Base-by-base conservation (phyloP, 2,888 invertebrate species). In the Zygogramma bicolorata region DNA sequence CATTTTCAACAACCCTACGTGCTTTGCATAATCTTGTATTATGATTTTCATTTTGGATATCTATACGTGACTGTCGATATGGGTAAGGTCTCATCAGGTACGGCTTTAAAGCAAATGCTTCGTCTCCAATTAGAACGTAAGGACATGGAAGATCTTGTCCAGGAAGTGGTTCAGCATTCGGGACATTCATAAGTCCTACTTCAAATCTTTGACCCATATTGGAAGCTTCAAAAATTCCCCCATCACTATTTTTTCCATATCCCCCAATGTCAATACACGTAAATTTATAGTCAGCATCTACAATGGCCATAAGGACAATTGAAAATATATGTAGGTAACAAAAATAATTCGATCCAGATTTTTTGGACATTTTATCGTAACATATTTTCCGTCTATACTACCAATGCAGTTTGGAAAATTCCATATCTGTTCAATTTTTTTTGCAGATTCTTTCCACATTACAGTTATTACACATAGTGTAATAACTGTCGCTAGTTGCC, bases 41-140 rank as follows among this genome's bases (percentile, higher is more conserved):
- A n/a, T n/a, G n/a, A n/a, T n/a, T n/a, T n/a, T n/a, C n/a, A n/a
- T n/a, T n/a, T n/a, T n/a, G n/a, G n/a, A n/a, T n/a, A n/a, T n/a
- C n/a, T n/a, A n/a, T n/a, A n/a, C n/a, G n/a, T n/a, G n/a, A n/a
- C n/a, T n/a, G n/a, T n/a, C n/a, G n/a, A 13, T 40, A 40, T 40
- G 40, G n/a, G 13, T 10, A 40, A 6, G 79, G 79, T 40, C 75
- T 67, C 77, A 79, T 76, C 57, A 81, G 65, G 65, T 70, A 73
- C 18, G 74, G 75, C 63, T 76, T 74, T 15, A 78, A 66, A n/a
- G 74, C 58, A 73, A 81, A 80, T 27, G 78, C 80, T 68, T 81
- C 76, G 57, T 81, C 80, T 7, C 78, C 80, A 59, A 80, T 63
- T 63, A 81, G 60, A 40, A 78, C 78, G 71, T 75, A 72, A 34